Conservation (phyloP, 2,113 vertebrate species). For the Oreochromis tanganicae region DNA sequence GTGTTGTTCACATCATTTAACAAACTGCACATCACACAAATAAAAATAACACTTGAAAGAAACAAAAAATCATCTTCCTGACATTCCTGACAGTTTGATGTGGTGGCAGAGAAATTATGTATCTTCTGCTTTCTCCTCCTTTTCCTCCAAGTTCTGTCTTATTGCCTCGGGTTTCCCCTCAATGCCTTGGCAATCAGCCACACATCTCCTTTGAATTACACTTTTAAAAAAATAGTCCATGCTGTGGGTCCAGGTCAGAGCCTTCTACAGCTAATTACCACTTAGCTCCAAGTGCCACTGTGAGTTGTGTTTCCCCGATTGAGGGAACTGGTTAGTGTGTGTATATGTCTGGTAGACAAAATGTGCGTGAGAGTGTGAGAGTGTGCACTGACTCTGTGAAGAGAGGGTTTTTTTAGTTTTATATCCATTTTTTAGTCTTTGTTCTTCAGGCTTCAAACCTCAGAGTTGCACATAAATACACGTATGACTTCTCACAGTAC, state of each 20-base stretch:
- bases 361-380: not conserved
- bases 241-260: conserved; percentile 9
- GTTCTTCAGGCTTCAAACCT: not conserved
- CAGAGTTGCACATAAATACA: not conserved
- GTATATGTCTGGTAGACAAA: not conserved
- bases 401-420: accelerated
- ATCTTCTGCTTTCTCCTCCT: not conserved
- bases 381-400: not conserved
- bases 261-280: conserved; percentile 63
- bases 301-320: conserved; percentile 61
- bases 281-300: conserved; percentile 69
- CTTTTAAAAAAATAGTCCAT: conserved; percentile 50
- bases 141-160: not conserved
- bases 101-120: not conserved
- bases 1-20: not conserved
- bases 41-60: not conserved
- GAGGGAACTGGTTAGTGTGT: not conserved
- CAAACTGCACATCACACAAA: not conserved
- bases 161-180: conserved; percentile 12
- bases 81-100: not conserved
- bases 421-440: not conserved
- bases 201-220: conserved; percentile 68
- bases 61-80: not conserved
- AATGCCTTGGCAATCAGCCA: conserved; percentile 63
- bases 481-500: not conserved